phyloP scores from a whole-genome alignment of 2,797 vertebrate species.

The Leptodactylus fallax region DNA sequence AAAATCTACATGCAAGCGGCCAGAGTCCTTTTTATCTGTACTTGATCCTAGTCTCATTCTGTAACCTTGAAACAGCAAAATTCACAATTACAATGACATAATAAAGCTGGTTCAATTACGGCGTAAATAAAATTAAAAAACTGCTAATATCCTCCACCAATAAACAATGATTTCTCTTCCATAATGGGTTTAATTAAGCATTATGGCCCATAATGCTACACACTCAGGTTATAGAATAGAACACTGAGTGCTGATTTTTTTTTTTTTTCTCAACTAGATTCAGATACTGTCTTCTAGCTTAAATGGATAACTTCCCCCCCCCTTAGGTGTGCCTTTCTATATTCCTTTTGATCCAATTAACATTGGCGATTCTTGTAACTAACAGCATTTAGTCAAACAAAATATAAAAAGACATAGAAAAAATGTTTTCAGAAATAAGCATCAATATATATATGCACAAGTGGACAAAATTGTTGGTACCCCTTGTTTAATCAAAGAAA shows the following conservation, averaged over 20 bases:
- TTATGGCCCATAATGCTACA: not conserved
- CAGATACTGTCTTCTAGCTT: too few relatives aligned
- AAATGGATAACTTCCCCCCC: not conserved
- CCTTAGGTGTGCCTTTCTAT: not conserved
- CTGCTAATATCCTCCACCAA: not conserved
- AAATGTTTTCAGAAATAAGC: too few relatives aligned
- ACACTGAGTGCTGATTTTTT: not conserved
- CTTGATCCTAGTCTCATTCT: constrained; percentile 84
- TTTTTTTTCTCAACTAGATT: not conserved
- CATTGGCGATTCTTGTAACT: too few relatives aligned
- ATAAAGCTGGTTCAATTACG: not conserved
- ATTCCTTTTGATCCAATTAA: not conserved
- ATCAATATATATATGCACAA: too few relatives aligned
- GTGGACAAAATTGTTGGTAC: too few relatives aligned
- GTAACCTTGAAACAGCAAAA: constrained; percentile 77
- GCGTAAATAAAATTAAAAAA: not conserved
- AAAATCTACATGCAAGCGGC: constrained; percentile 84
- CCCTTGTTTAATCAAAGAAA: too few relatives aligned
- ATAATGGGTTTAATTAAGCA: not conserved
- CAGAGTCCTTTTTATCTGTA: constrained; percentile 85
- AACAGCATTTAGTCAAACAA: too few relatives aligned
- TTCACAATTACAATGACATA: constrained; percentile 39
- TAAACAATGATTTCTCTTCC: not conserved
- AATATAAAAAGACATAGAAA: too few relatives aligned
- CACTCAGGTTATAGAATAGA: not conserved